Percentiles rank a stretch among this genome's conserved stretches.
These are phyloP conservation scores for Oreortyx pictus DNA, from an alignment of 2,797 vertebrate species.

Conservation along the genomic window DNA sequence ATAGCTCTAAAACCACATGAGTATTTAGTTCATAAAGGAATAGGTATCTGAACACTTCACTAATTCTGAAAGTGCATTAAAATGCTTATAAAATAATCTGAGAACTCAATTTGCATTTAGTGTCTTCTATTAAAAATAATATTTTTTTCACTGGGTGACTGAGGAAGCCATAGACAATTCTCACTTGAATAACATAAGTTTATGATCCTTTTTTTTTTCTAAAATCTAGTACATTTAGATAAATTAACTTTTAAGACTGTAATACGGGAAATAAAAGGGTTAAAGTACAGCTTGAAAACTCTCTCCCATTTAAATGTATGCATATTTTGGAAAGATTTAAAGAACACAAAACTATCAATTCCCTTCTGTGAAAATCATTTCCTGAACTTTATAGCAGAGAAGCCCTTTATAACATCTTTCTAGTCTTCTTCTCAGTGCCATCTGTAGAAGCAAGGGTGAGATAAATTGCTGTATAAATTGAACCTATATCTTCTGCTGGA, in stretches of 20 bases:
- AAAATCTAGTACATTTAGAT: neutral
- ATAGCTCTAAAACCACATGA: neutral
- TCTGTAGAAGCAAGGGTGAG: neutral
- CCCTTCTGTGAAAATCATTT: neutral
- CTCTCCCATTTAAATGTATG: neutral
- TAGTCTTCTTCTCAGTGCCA: neutral
- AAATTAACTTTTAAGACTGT: neutral
- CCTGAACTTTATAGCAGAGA: neutral
- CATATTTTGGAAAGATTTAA: neutral
- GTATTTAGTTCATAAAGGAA: neutral
- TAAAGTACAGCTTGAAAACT: neutral
- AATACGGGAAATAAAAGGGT: neutral
- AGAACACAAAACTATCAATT: neutral
- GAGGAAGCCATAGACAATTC: neutral
- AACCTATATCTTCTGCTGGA: neutral
- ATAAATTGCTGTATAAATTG: neutral
- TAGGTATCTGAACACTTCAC: neutral
- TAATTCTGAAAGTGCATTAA: constrained; percentile 27
- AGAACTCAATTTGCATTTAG: neutral
- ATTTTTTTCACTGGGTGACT: neutral
- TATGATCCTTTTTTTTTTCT: neutral
- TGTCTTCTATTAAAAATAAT: constrained; percentile 36
- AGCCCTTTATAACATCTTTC: neutral
- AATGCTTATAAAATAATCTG: neutral
- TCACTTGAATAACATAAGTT: neutral